A percentile compares a stretch with the other conserved stretches of the same genome.
Conservation (phyloP, 1,140 invertebrate species). For the Drosophila punjabiensis region DNA sequence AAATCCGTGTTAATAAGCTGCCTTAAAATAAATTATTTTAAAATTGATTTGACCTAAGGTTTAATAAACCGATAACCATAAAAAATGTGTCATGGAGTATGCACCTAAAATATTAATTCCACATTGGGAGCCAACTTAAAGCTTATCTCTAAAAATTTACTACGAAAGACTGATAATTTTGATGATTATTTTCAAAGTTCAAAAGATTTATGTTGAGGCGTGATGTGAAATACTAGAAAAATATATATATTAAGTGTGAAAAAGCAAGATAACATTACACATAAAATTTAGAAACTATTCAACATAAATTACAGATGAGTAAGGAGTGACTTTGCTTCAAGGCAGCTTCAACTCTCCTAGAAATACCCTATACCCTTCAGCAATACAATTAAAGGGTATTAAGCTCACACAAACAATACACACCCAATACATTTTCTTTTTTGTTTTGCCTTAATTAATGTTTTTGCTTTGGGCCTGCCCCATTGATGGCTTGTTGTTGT, state of each 20-base stretch:
- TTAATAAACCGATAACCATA: not conserved
- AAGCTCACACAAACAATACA: conserved; percentile 40
- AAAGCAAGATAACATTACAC: no score
- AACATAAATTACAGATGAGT: no score
- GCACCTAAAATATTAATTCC: not conserved
- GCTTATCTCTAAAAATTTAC: not conserved
- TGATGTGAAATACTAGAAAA: no score
- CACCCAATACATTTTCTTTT: conserved; percentile 49
- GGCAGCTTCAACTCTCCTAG: no score
- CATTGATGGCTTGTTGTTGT: conserved; percentile 64
- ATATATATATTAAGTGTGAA: no score
- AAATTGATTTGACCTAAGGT: not conserved
- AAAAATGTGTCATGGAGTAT: not conserved
- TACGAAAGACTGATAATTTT: not conserved
- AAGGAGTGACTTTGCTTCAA: no score
- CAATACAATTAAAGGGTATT: conserved; percentile 14
- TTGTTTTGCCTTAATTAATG: conserved; percentile 75
- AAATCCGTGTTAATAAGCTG: not conserved
- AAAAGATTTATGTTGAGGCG: not conserved
- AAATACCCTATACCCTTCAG: conserved; percentile 5
- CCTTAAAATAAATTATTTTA: not conserved
- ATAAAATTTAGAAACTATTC: no score
- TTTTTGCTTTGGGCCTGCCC: conserved; percentile 61
- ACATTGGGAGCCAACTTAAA: not conserved
- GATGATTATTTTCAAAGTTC: not conserved